Base-by-base conservation (phyloP, 2,888 invertebrate species). In the Rhyacophila evoluta region DNA sequence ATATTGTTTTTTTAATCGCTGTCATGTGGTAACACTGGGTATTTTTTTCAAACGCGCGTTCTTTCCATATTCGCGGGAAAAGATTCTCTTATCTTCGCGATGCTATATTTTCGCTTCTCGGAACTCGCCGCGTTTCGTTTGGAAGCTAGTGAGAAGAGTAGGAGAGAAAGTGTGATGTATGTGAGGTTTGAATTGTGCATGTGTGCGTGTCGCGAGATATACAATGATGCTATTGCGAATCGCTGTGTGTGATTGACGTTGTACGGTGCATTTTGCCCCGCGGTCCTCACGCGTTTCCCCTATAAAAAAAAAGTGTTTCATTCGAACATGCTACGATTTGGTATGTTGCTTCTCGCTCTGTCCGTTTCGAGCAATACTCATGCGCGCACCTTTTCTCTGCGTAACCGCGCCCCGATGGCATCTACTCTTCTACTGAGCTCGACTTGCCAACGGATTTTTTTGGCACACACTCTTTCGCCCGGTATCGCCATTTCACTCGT, bases 381-480 rank as follows among this genome's bases (percentile, higher is more conserved):
- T 77, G 77, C 72, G 39, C 77, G 76, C 74, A 74, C 70, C 55
- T 67, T 73, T 41, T 77, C 55, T 33, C 74, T 11, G 67, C 15
- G 55, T 77, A 80, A 77, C 77, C 77, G 80, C 80, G 77, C 77
- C 77, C 77, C 77, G 77, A 74, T 77, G 79, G 76, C 79, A 79
- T 77, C 77, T 38, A 74, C 77, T 80, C 74, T 72, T 70, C 74
- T 74, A 77, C 80, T 80, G 77, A 75, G 55, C 75, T 73, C 75
- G 73, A 78, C 75, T 75, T 68, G 33, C 67, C 67, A 29, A 67
- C 33, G 70, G 27, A 37, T 71, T 79, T 79, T 79, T 79, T 79
- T 75, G 55, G 74, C 78, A 55, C 55, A 55, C 19, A 78, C 72
- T 75, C 78, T 78, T 74, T 75, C 71, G 75, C 72, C 33, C 29